Conservation (phyloP, 2,113 vertebrate genomes). For the Gambusia affinis region DNA sequence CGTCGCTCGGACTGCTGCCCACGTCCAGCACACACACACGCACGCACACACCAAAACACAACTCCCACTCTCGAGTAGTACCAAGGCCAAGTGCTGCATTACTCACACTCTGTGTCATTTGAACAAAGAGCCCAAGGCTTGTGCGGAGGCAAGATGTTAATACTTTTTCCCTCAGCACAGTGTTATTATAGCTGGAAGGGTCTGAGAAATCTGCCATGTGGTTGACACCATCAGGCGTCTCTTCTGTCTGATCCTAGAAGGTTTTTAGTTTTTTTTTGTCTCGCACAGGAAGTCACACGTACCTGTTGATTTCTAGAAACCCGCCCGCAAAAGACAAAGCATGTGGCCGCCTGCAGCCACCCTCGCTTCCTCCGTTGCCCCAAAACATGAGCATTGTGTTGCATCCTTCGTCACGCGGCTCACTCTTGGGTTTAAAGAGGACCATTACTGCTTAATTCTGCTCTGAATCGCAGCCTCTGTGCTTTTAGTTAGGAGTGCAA, state of each 20-base stretch:
- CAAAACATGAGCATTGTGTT: not conserved
- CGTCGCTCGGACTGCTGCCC: conserved; percentile 15
- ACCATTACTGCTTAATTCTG: conserved; percentile 21
- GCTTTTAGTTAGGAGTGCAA: not conserved
- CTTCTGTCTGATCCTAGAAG: not conserved
- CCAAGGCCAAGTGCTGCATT: conserved; percentile 53
- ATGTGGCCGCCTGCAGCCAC: not conserved
- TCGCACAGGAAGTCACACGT: conserved; percentile 16
- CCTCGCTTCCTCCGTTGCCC: conserved; percentile 7
- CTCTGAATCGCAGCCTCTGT: conserved; percentile 3
- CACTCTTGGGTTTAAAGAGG: conserved; percentile 32
- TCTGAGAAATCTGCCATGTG: conserved; percentile 16
- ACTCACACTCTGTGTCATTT: conserved; percentile 34
- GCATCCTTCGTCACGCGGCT: conserved; percentile 1
- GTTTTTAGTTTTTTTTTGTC: not conserved
- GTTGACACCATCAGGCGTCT: conserved; percentile 5
- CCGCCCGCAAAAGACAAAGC: conserved; percentile 9
- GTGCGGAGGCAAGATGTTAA: conserved; percentile 29
- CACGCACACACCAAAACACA: conserved; percentile 7
- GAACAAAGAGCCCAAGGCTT: conserved; percentile 36
- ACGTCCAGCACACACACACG: conserved; percentile 15
- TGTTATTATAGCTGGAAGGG: conserved; percentile 15
- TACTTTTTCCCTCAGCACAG: not conserved
- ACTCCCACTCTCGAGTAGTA: conserved; percentile 4
- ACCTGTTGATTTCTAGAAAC: conserved; percentile 11